Evolutionary conservation across 2,888 invertebrate genomes (phyloP).

Genomic region (Limulus polyphemus): DNA sequence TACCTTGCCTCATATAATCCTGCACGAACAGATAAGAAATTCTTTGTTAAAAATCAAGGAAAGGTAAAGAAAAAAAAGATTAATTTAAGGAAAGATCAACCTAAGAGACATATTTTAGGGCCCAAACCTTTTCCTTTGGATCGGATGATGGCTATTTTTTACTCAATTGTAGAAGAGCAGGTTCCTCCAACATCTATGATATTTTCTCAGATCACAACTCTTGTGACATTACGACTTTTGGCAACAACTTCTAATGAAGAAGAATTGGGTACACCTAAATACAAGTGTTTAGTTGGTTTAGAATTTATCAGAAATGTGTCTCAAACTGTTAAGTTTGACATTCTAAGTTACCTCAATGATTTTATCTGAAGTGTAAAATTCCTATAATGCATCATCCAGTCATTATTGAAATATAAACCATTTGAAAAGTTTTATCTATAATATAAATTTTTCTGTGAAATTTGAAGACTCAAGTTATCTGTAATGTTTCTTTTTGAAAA

Average conservation of each 20-base stretch:
- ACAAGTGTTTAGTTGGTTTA: constrained; percentile 70
- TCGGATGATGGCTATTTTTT: constrained; percentile 72
- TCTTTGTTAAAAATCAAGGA: constrained; percentile 49
- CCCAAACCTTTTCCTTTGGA: constrained; percentile 71
- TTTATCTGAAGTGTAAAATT: constrained; percentile 34
- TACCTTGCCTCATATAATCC: constrained; percentile 88
- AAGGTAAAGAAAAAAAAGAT: constrained; percentile 2
- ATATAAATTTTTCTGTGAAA: too few relatives aligned
- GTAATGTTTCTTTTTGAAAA: too few relatives aligned
- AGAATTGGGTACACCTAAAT: constrained; percentile 63
- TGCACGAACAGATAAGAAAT: constrained; percentile 66
- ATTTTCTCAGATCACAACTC: constrained; percentile 71
- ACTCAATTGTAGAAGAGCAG: constrained; percentile 69
- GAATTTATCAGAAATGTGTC: constrained; percentile 53
- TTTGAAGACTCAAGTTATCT: too few relatives aligned
- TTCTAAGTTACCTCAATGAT: constrained; percentile 62
- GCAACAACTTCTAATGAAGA: constrained; percentile 53
- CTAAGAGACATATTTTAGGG: constrained; percentile 54
- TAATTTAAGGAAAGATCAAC: constrained; percentile 31
- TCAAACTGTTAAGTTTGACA: constrained; percentile 55
- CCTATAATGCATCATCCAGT: too few relatives aligned
- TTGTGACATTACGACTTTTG: constrained; percentile 69
- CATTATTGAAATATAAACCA: too few relatives aligned
- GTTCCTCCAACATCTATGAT: constrained; percentile 73
- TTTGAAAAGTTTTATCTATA: too few relatives aligned